Evolutionary conservation across 2,113 vertebrate genomes (phyloP).

Genomic region (Scopus umbretta): DNA sequence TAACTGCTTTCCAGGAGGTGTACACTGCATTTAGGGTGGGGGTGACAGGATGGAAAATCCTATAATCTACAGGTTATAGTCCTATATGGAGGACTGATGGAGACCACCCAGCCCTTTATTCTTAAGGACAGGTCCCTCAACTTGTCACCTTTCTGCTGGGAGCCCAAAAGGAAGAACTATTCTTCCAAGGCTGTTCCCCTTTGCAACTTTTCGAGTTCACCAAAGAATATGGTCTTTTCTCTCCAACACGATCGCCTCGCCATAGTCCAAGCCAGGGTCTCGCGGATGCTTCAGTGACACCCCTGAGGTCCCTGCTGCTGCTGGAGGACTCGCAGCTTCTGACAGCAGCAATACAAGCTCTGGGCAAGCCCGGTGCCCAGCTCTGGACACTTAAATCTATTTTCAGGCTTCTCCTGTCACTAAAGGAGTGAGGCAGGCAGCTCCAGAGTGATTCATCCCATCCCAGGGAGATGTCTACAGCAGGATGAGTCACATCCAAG

Average conservation of each 20-base stretch:
- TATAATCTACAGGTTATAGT: not conserved
- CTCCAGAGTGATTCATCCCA: not conserved
- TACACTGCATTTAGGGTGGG: not conserved
- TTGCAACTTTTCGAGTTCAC: not conserved
- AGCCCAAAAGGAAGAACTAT: not conserved
- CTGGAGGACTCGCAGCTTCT: not conserved
- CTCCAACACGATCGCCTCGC: not conserved
- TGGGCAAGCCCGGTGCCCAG: not conserved
- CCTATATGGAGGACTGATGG: not conserved
- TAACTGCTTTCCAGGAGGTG: not conserved
- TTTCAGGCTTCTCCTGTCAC: not conserved
- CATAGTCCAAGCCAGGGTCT: not conserved
- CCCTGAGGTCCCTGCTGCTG: not conserved
- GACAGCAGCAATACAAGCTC: not conserved
- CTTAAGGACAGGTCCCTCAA: not conserved
- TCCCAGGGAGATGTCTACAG: not conserved
- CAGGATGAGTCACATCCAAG: not conserved
- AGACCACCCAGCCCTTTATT: not conserved
- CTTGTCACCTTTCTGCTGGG: not conserved
- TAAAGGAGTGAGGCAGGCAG: not conserved
- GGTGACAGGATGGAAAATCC: not conserved
- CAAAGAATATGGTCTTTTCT: not conserved
- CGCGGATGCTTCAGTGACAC: not conserved
- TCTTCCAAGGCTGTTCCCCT: not conserved
- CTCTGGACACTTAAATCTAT: not conserved